Conservation (phyloP, 2,797 vertebrate genomes). For the Pitangus sulphuratus region DNA sequence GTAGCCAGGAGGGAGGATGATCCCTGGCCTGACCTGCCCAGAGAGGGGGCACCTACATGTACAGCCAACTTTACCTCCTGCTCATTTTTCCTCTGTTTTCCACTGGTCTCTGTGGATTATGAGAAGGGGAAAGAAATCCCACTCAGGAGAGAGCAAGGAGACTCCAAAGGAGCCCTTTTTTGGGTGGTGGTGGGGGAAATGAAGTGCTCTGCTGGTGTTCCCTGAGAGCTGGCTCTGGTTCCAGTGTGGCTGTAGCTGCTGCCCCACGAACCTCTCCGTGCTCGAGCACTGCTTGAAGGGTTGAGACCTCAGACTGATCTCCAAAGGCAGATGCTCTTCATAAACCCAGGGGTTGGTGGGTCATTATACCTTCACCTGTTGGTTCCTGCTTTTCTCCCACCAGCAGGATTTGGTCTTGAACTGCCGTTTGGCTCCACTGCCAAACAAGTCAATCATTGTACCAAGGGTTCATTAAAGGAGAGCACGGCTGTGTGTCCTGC, state of each 20-base stretch:
- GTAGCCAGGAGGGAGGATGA: background rate
- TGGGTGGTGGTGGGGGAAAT: too few species aligned
- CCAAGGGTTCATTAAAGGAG: background rate
- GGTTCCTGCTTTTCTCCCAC: background rate
- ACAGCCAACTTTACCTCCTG: background rate
- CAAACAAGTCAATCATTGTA: background rate
- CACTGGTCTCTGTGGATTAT: background rate
- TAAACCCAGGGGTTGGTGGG: background rate
- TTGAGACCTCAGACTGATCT: background rate
- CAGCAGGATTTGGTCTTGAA: background rate
- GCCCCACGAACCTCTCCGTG: background rate
- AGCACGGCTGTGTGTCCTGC: background rate
- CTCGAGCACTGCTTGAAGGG: background rate
- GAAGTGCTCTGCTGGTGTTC: background rate
- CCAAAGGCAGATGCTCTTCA: background rate
- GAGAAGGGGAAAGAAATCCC: background rate
- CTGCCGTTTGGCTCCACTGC: background rate
- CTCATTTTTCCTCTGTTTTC: background rate
- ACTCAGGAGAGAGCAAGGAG: background rate
- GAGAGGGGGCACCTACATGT: rapidly evolving
- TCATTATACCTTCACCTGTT: background rate
- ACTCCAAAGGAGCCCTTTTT: background rate
- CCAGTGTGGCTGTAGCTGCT: background rate
- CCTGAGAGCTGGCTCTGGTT: background rate
- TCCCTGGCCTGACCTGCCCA: background rate